These are phyloP conservation scores for Astur gentilis DNA, from an alignment of 2,113 vertebrate species.

Conservation along the genomic window DNA sequence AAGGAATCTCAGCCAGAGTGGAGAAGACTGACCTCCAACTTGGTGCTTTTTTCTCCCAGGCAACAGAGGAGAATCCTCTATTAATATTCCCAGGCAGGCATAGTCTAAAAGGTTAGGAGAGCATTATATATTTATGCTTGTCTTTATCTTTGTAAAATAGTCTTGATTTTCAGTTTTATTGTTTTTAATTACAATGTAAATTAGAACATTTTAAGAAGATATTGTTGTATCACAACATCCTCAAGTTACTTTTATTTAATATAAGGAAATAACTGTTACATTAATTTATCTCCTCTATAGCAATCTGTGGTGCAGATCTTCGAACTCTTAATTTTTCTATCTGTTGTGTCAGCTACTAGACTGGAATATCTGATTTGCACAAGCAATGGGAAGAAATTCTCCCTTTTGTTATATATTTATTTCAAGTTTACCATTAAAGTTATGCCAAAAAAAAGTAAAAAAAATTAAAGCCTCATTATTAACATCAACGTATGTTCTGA, in stretches of 20 bases:
- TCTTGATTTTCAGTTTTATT: neutral
- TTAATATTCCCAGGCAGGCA: neutral
- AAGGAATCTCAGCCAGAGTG: neutral
- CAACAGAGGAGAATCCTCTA: neutral
- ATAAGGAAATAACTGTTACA: neutral
- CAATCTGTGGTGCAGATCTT: neutral
- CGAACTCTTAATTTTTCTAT: neutral
- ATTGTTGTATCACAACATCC: neutral
- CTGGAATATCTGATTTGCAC: neutral
- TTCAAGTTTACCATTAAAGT: neutral
- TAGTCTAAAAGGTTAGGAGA: neutral
- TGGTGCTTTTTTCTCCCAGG: neutral
- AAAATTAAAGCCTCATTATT: neutral
- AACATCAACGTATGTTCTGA: neutral
- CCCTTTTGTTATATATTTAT: neutral
- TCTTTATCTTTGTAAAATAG: neutral
- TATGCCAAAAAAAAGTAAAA: fast-evolving
- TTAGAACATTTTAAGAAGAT: neutral
- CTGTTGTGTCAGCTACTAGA: neutral
- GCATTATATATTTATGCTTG: neutral
- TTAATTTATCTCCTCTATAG: neutral
- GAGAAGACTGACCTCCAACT: neutral
- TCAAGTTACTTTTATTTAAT: neutral
- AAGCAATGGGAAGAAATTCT: neutral
- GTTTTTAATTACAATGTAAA: neutral